Conservation (phyloP, 2,113 vertebrate species). For the Mastomys natalensis region DNA sequence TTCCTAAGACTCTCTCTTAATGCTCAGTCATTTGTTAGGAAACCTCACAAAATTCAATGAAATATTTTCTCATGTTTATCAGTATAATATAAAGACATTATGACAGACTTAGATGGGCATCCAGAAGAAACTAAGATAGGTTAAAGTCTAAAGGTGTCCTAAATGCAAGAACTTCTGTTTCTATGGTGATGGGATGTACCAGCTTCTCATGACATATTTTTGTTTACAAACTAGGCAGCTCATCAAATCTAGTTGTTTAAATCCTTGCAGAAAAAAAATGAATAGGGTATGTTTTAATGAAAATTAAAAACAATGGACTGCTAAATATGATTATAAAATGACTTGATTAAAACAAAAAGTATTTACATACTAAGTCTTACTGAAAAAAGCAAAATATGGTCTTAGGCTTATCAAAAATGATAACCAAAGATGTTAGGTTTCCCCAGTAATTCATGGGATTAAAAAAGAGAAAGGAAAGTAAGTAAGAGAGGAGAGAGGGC, state of each 20-base stretch:
- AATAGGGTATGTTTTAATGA: background rate
- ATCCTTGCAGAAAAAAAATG: background rate
- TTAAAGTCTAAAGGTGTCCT: background rate
- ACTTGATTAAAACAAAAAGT: background rate
- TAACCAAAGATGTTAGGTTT: background rate
- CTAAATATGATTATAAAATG: background rate
- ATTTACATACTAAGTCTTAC: background rate
- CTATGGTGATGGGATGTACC: background rate
- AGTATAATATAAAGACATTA: background rate
- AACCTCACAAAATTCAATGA: background rate
- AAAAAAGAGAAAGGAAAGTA: background rate
- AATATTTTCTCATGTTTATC: background rate
- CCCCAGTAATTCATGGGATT: background rate
- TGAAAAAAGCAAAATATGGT: background rate
- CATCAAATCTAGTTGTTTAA: background rate
- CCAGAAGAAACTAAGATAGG: background rate
- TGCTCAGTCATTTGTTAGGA: background rate
- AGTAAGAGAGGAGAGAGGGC: background rate
- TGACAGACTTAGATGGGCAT: background rate
- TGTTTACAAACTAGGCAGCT: background rate
- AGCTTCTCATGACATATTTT: background rate
- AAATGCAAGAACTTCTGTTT: background rate
- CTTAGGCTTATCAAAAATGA: too few relatives aligned
- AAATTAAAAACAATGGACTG: background rate
- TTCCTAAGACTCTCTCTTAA: background rate